Conservation (phyloP, 1,140 invertebrate species). For the Calosoma granatense region DNA sequence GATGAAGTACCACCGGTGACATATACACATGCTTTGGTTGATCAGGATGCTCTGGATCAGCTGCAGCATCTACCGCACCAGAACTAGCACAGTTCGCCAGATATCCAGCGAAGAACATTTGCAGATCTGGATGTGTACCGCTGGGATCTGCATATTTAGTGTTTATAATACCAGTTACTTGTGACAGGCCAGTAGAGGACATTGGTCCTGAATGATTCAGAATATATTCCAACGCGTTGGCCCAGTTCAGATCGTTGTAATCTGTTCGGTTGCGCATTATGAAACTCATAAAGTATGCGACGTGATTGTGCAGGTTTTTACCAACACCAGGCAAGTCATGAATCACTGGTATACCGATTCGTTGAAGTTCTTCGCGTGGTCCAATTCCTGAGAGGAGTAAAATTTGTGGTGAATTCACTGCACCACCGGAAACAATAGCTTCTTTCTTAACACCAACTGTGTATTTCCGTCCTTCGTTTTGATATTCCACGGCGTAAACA, state of each 20-base stretch:
- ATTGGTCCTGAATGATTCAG: constrained; percentile 46
- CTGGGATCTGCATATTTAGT: constrained; percentile 43
- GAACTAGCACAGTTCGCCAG: constrained; percentile 47
- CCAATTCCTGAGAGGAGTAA: constrained; percentile 49
- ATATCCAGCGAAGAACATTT: constrained; percentile 59
- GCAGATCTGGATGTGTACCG: constrained; percentile 47
- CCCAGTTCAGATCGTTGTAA: constrained; percentile 49
- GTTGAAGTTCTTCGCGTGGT: constrained; percentile 38
- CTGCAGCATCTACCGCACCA: constrained; percentile 36
- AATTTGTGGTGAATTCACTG: constrained; percentile 47
- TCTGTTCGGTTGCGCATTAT: constrained; percentile 41
- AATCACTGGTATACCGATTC: constrained; percentile 39
- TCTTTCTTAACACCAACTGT: constrained; percentile 38
- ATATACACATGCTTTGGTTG: constrained; percentile 45
- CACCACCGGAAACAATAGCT: constrained; percentile 45
- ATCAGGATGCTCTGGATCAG: constrained; percentile 32
- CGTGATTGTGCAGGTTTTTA: constrained; percentile 63
- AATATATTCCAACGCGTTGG: constrained; percentile 48
- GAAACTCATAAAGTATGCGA: constrained; percentile 45
- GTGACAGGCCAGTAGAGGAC: constrained; percentile 43
- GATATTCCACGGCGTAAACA: constrained; percentile 34
- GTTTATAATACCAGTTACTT: constrained; percentile 50
- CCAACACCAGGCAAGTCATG: constrained; percentile 66
- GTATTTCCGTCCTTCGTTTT: constrained; percentile 32
- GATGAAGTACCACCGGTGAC: constrained; percentile 60